These are phyloP conservation scores for Isichthys henryi DNA, from an alignment of 2,113 vertebrate genomes.

Conservation along the genomic window DNA sequence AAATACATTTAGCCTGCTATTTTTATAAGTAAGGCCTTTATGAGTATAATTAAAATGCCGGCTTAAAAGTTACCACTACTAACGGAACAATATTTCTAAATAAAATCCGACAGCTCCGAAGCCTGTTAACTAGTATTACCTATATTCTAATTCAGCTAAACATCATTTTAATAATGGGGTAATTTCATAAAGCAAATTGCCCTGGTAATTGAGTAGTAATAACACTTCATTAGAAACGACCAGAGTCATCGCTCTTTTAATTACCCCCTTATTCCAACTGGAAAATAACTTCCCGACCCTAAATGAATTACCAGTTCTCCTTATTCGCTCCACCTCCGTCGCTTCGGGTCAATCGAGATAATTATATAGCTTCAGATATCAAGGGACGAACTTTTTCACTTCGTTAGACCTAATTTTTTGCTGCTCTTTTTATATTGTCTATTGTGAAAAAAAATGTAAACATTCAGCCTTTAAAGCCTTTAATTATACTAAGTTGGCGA, in stretches of 20 bases:
- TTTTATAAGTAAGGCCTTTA: not conserved
- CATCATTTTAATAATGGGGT: constrained; percentile 18
- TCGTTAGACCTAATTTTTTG: constrained; percentile 37
- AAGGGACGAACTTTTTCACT: constrained; percentile 35
- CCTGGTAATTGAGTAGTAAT: constrained; percentile 33
- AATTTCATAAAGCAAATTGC: constrained; percentile 22
- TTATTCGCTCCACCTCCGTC: constrained; percentile 54
- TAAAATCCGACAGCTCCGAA: not conserved
- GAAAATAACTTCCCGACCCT: constrained; percentile 53
- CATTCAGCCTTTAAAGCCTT: constrained; percentile 44
- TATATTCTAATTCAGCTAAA: not conserved
- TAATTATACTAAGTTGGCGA: constrained; percentile 41
- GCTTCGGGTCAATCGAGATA: constrained; percentile 52
- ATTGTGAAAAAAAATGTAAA: constrained; percentile 44
- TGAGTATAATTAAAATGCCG: not conserved
- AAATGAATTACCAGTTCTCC: constrained; percentile 60
- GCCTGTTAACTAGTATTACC: not conserved
- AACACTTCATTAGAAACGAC: constrained; percentile 39
- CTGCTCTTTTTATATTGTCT: constrained; percentile 28
- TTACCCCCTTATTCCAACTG: constrained; percentile 46
- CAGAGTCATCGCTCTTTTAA: constrained; percentile 47
- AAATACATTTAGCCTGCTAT: not conserved
- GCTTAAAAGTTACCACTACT: not conserved
- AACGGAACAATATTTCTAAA: not conserved
- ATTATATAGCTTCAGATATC: constrained; percentile 54